A percentile compares a stretch with the other conserved stretches of the same genome.
These are phyloP conservation scores for Gallinago solitaria DNA, from an alignment of 2,797 vertebrate species.

Conservation along the genomic window DNA sequence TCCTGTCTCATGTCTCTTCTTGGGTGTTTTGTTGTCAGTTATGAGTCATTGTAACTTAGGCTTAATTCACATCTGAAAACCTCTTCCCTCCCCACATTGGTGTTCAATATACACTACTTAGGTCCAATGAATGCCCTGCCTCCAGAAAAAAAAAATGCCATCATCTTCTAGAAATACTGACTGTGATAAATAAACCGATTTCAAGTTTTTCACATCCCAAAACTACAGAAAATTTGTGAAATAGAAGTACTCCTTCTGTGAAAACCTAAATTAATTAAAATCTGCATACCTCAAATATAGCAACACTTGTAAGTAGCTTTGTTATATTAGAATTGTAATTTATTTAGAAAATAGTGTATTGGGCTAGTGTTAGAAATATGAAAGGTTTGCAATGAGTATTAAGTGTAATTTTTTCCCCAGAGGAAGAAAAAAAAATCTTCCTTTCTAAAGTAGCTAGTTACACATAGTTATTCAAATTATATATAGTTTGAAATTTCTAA, in stretches of 20 bases:
- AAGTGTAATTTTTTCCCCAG: not conserved
- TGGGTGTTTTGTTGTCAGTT: constrained; percentile 31
- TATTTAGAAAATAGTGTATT: not conserved
- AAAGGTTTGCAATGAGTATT: not conserved
- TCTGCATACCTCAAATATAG: not conserved
- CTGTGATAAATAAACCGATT: not conserved
- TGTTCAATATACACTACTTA: not conserved
- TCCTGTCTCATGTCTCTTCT: not conserved
- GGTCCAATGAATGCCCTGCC: not conserved
- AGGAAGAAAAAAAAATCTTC: not conserved
- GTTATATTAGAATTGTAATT: not conserved
- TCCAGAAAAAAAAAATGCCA: rapidly evolving
- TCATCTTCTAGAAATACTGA: not conserved
- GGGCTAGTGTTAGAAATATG: not conserved
- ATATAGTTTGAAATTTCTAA: not conserved
- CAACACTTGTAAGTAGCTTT: not conserved
- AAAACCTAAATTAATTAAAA: not conserved
- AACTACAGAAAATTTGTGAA: not conserved
- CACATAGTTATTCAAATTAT: not conserved
- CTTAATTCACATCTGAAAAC: not conserved
- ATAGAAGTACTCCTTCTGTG: not conserved
- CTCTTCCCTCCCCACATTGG: not conserved
- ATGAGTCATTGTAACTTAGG: constrained; percentile 15
- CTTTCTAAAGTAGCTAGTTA: not conserved
- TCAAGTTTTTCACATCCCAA: not conserved